A percentile compares a stretch with the other conserved stretches of the same genome.
These are phyloP conservation scores for Pterostichus niger DNA, from an alignment of 2,888 invertebrate genomes.

Conservation along the genomic window DNA sequence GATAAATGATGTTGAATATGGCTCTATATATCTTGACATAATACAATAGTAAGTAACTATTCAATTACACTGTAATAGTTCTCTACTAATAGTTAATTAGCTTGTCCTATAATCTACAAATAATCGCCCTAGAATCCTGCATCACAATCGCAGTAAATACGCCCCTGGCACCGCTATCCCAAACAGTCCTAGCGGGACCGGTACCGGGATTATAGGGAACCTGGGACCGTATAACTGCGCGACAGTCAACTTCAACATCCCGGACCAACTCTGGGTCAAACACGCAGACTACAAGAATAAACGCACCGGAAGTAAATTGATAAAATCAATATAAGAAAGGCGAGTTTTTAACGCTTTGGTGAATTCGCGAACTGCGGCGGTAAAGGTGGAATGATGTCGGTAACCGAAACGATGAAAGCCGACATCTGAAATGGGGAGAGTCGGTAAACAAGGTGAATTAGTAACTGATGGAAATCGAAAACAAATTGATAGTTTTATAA, in stretches of 20 bases:
- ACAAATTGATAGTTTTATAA: too few relatives aligned
- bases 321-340: constrained; percentile 58
- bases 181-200: constrained; percentile 19
- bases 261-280: constrained; percentile 34
- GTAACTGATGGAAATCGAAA: too few relatives aligned
- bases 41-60: too few relatives aligned
- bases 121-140: not conserved
- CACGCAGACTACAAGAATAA: constrained; percentile 47
- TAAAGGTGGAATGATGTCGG: too few relatives aligned
- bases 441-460: too few relatives aligned
- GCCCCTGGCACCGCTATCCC: constrained; percentile 2
- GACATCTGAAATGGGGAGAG: too few relatives aligned
- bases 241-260: constrained; percentile 35
- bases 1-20: too few relatives aligned
- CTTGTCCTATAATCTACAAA: not conserved
- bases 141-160: not conserved
- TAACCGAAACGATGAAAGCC: too few relatives aligned
- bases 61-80: not conserved
- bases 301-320: constrained; percentile 63
- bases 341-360: constrained; percentile 4
- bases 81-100: not conserved
- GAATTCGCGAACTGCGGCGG: not conserved
- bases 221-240: constrained; percentile 51
- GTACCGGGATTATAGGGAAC: constrained; percentile 37
- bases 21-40: too few relatives aligned